Evolutionary conservation across 2,888 invertebrate genomes (phyloP), one percentile per base, ranked within the genome.

Genomic region (Calameuta filiformis): DNA sequence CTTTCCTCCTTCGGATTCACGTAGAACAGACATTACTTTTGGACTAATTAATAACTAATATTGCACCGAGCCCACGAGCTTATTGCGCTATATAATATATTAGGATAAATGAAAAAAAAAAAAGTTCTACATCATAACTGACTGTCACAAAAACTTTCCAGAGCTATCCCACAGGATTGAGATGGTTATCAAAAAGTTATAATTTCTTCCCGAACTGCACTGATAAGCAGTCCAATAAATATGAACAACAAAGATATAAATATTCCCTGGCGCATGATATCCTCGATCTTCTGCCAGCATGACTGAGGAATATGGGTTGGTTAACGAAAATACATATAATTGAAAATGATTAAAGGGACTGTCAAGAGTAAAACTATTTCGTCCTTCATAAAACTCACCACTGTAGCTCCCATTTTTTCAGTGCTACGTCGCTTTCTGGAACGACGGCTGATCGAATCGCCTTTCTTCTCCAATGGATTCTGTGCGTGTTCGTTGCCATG

Each of bases 1-100:
- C 96, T 93, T 91, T 96, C 96, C 94, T 95, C 95, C 93, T 96
- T 93, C 80, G 89, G 81, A 85, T 76, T 83, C 81, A 81, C 81
- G 77, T 82, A 79, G 81, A 30, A 71, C 11, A 33, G 71, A 30
- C 30, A 80, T 82, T 80, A 83, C 76, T 79, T 81, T 78, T 69
- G 81, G 80, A 78, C 74, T 81, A 83, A 76, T 76, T 77, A 78
- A 80, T 23, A 56, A 23, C 23, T 9, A 23, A 56, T 23, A 56
- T 15, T 23, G 56, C 56, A 23, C 56, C 56, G 56, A 56, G 56
- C 1, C 2, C 40, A 23, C 15, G 40, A 56, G 9, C 23, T 56
- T 56, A 56, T 56, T 9, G 23, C 9, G 23, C 12, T 37, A 4
- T 56, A 56, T 56, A 9, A 56, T 56, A 23, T 56, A 23, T 56